Conservation (phyloP, 2,888 invertebrate genomes). For the Harpagoxenus sublaevis region DNA sequence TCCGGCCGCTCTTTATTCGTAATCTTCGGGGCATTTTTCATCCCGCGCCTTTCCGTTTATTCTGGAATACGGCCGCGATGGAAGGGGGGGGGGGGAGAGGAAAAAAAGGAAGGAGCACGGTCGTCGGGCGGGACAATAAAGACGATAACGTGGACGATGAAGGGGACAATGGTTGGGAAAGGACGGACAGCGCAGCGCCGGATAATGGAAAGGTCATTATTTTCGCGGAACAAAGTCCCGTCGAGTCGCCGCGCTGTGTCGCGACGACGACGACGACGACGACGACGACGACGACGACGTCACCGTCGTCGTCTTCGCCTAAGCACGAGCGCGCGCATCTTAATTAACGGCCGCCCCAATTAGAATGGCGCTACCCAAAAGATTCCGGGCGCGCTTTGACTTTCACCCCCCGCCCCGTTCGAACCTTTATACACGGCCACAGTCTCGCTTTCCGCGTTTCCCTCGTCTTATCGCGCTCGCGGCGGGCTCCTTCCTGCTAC, state of each 20-base stretch:
- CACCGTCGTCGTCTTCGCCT: conserved; percentile 69
- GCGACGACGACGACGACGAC: conserved; percentile 64
- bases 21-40: conserved; percentile 47
- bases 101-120: conserved; percentile 39
- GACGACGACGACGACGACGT: conserved; percentile 61
- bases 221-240: conserved; percentile 83
- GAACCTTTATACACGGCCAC: conserved; percentile 28
- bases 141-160: conserved; percentile 84
- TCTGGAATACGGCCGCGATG: conserved; percentile 35
- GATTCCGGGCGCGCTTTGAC: conserved; percentile 66
- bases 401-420: conserved; percentile 34
- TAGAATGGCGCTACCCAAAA: conserved; percentile 75
- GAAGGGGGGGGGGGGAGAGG: conserved; percentile 35
- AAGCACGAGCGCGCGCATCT: conserved; percentile 72
- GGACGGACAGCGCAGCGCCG: conserved; percentile 76
- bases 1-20: conserved; percentile 16
- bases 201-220: conserved; percentile 85
- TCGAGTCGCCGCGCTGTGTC: conserved; percentile 58
- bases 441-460: conserved; percentile 27
- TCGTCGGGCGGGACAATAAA: conserved; percentile 77
- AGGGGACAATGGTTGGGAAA: conserved; percentile 83
- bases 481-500: conserved; percentile 39
- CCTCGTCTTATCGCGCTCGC: conserved; percentile 38
- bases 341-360: conserved; percentile 83
- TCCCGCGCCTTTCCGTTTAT: conserved; percentile 30